phyloP scores from a whole-genome alignment of 2,888 invertebrate species.

The Ommatoiulus sabulosus region DNA sequence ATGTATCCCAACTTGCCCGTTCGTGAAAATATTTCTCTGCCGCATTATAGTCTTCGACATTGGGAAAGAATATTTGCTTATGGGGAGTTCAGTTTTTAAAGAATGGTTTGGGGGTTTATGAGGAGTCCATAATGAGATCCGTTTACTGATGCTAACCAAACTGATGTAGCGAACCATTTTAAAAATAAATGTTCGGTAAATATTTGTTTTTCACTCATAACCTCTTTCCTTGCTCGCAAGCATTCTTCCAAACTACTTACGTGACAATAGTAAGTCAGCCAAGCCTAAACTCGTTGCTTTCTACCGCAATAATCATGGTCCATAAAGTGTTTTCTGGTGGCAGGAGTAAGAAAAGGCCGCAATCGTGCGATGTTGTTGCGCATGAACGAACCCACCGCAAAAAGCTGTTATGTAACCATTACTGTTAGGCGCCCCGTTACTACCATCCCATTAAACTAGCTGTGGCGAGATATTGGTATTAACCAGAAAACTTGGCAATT shows the following conservation, averaged over 20 bases:
- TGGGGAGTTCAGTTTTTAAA: too few relatives aligned
- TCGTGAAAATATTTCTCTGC: too few relatives aligned
- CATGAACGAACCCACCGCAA: not conserved
- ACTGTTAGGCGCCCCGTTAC: not conserved
- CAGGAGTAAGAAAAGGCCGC: not conserved
- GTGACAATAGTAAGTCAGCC: not conserved
- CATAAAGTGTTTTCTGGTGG: not conserved
- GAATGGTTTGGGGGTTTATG: too few relatives aligned
- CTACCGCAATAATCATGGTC: not conserved
- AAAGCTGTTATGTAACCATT: conserved; percentile 7
- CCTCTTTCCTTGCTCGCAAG: too few relatives aligned
- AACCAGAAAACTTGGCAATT: not conserved
- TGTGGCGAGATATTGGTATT: not conserved
- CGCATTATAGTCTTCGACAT: too few relatives aligned
- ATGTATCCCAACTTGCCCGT: too few relatives aligned
- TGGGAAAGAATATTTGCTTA: too few relatives aligned
- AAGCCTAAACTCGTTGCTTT: conserved; percentile 8
- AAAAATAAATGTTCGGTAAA: too few relatives aligned
- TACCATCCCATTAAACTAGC: not conserved
- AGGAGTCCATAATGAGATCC: too few relatives aligned
- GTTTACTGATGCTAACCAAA: too few relatives aligned
- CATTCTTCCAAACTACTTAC: not conserved
- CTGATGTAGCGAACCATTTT: too few relatives aligned
- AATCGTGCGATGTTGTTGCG: not conserved
- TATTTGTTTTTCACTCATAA: too few relatives aligned